Evolutionary conservation across 2,113 vertebrate species (phyloP).

Genomic region (Pongo abelii): DNA sequence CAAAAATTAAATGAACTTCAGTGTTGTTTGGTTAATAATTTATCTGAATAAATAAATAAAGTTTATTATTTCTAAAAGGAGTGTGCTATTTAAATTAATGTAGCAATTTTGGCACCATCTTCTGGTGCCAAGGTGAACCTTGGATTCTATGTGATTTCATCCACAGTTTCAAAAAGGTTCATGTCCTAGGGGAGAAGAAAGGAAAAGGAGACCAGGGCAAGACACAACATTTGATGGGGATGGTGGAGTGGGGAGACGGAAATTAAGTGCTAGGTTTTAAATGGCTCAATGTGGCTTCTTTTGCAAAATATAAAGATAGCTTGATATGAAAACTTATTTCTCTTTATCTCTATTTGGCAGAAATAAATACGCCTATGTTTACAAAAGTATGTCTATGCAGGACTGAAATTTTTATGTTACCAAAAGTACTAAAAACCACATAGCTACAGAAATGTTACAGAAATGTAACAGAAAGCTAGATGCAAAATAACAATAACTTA

Average conservation of each 20-base stretch:
- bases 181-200: background rate
- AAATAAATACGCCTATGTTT: slow-evolving; percentile 6
- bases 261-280: background rate
- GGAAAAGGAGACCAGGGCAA: background rate
- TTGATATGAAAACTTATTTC: background rate
- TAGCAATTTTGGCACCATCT: background rate
- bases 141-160: slow-evolving; percentile 10
- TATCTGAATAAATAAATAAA: slow-evolving; percentile 43
- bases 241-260: background rate
- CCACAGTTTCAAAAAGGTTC: background rate
- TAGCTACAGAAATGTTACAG: background rate
- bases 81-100: slow-evolving; percentile 40
- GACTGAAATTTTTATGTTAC: background rate
- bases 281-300: background rate
- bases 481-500: background rate
- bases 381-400: background rate
- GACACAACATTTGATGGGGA: background rate
- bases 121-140: slow-evolving; percentile 41
- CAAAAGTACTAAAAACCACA: background rate
- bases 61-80: slow-evolving; percentile 50
- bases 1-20: slow-evolving; percentile 54
- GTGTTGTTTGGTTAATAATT: slow-evolving; percentile 44
- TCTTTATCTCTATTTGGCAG: background rate
- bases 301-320: slow-evolving; percentile 32
- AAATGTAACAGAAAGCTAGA: background rate